Base-by-base conservation (phyloP, 2,888 invertebrate genomes). In the Platycheirus rosarum region DNA sequence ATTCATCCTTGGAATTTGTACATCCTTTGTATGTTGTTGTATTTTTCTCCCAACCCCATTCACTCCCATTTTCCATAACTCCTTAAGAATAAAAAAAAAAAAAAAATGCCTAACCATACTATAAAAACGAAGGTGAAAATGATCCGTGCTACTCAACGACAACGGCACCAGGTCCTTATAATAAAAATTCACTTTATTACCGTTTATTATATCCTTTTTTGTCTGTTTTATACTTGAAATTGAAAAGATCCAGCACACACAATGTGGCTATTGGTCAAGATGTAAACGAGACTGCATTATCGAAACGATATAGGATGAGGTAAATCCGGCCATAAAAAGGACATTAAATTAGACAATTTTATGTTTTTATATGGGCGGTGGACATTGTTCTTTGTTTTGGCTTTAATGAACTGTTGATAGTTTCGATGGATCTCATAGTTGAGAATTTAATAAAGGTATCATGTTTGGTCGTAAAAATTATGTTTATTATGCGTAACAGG, bases 161-260 rank as follows among this genome's bases (percentile, higher is more conserved):
- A 44, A 62, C 63, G 60, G 65, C 70, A 74, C 32, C 63, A 60
- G 74, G 80, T 66, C 71, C 71, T 71, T 82, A 23, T 35, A 53
- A 77, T 77, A 63, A 73, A 63, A 82, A 77, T 63, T 73, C 77
- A 73, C 63, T 82, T 82, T 76, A 76, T 82, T 73, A 82, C 68
- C 71, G 55, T 82, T 68, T 62, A 82, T 82, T 82, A 73, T 77
- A 57, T 55, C 63, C 16, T 73, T 77, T 75, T 48, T 62, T 44
- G 20, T 53, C 18, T 66, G 48, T 62, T 37, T 49, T 42, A 57
- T 65, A 57, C 44, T 62, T 60, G 62, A 78, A 73, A 66, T 16
- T 14, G 35, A 68, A 69, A 46, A 14, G 16, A 46, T 40, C 13
- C 20, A 62, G 42, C 14, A 53, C 44, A 75, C 9, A 53, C 44